Evolutionary conservation across 2,113 vertebrate species (phyloP), one percentile per base, ranked within the genome.

Genomic region (Dunckerocampus dactyliophorus): DNA sequence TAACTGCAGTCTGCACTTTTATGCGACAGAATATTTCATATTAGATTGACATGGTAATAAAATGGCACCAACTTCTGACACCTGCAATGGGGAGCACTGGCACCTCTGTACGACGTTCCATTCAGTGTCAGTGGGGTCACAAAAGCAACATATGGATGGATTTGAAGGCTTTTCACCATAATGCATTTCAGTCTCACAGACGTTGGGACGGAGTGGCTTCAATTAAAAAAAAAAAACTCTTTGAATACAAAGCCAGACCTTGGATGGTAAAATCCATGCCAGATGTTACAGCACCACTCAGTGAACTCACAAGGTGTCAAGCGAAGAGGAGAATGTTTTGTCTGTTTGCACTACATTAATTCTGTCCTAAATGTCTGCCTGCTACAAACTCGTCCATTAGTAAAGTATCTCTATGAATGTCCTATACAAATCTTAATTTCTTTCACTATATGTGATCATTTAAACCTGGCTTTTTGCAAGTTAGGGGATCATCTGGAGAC

Each of bases 181-280:
- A 77, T 62, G 81, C 63, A 63, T 82, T 82, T 84, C 62, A 75
- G 76, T 79, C 70, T 84, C 66, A 39, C 67, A 59, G 72, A 60
- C 75, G 67, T 87, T n/a, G n/a, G n/a, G 31, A 34, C 64, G 48
- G 80, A 81, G 67, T 80, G 71, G 80, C 80, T 85, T 81, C 68
- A 75, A 82, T 81, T 84, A 79, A 80, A 88, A 82, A 71, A 51
- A 74, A 58, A 46, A 81, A 86, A 82, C 42, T 79, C 79, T 84
- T 88, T 87, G 81, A 81, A 83, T 85, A 69, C 62, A 31, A 67
- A 47, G 82, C 82, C 81, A 87, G 76, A 76, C 49, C 82, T 75
- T 76, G 43, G 51, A 46, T 43, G 66, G 71, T 76, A 53, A 72
- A 88, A 87, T 78, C 69, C 47, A 49, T 56, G 74, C 82, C 86